These are phyloP conservation scores for Halcyon malimbica DNA, from an alignment of 2,113 vertebrate species.

Conservation along the genomic window DNA sequence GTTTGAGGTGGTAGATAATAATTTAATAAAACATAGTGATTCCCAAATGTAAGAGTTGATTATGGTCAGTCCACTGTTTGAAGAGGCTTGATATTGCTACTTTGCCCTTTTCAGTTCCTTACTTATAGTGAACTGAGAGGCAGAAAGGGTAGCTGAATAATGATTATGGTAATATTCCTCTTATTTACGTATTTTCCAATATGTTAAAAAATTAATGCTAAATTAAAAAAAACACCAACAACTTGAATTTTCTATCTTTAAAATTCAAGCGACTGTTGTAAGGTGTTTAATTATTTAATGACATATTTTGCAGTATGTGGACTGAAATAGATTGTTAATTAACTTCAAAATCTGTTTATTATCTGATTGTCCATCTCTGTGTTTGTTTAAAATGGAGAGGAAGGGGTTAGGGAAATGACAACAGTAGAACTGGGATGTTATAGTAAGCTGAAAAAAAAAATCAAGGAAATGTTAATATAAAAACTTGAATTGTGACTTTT, in stretches of 20 bases:
- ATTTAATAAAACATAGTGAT: background rate
- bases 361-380: background rate
- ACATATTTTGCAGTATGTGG: background rate
- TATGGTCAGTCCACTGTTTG: background rate
- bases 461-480: background rate
- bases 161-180: background rate
- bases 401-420: background rate
- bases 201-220: background rate
- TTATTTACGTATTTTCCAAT: background rate
- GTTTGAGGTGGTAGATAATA: background rate
- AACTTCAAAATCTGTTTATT: constrained; percentile 11
- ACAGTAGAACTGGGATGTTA: background rate
- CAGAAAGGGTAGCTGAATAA: background rate
- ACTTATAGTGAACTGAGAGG: background rate
- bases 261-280: background rate
- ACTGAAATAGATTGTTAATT: constrained; percentile 12
- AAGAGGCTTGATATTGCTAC: background rate
- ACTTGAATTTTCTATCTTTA: background rate
- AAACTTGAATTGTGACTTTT: background rate
- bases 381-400: background rate
- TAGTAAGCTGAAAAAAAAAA: background rate
- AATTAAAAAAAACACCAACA: background rate
- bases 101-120: background rate
- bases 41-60: background rate
- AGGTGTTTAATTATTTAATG: constrained; percentile 7